phyloP scores from a whole-genome alignment of 2,888 invertebrate genomes.

The Blastobasis lacticolella region DNA sequence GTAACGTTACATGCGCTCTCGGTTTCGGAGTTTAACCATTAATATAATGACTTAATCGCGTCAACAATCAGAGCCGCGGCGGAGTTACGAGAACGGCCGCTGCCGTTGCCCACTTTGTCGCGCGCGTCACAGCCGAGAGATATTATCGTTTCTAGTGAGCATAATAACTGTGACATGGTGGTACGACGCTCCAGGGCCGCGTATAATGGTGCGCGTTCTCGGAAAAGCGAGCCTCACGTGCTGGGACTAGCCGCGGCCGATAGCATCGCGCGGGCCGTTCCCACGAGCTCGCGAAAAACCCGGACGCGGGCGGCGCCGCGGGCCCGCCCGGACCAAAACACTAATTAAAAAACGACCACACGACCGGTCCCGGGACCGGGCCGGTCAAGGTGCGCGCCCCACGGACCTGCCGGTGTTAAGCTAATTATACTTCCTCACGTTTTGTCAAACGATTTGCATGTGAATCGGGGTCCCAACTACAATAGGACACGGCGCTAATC shows the following conservation, averaged over 20 bases:
- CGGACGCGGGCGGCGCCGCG: slow-evolving; percentile 55
- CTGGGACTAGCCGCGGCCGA: slow-evolving; percentile 46
- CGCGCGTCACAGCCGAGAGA: slow-evolving; percentile 58
- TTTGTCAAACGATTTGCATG: slow-evolving; percentile 65
- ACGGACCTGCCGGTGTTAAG: slow-evolving; percentile 38
- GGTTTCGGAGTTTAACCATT: slow-evolving; percentile 21
- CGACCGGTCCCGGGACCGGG: slow-evolving; percentile 48
- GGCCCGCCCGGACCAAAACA: slow-evolving; percentile 56
- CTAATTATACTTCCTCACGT: slow-evolving; percentile 74
- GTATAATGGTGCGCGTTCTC: slow-evolving; percentile 63
- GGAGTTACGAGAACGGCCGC: slow-evolving; percentile 38
- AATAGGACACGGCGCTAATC: slow-evolving; percentile 56
- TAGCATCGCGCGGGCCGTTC: slow-evolving; percentile 43
- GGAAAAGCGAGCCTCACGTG: slow-evolving; percentile 58
- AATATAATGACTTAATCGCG: slow-evolving; percentile 35
- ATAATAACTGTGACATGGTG: slow-evolving; percentile 72
- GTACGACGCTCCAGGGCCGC: slow-evolving; percentile 58
- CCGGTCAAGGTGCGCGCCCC: slow-evolving; percentile 50
- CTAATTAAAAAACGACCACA: slow-evolving; percentile 60
- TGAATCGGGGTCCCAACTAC: slow-evolving; percentile 53
- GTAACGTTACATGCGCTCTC: slow-evolving; percentile 6
- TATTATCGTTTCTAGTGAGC: slow-evolving; percentile 66
- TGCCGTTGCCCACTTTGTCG: slow-evolving; percentile 37
- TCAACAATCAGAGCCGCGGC: slow-evolving; percentile 44
- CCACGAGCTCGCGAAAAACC: slow-evolving; percentile 60